phyloP scores from a whole-genome alignment of 2,888 invertebrate species.

The Thereva nobilitata region DNA sequence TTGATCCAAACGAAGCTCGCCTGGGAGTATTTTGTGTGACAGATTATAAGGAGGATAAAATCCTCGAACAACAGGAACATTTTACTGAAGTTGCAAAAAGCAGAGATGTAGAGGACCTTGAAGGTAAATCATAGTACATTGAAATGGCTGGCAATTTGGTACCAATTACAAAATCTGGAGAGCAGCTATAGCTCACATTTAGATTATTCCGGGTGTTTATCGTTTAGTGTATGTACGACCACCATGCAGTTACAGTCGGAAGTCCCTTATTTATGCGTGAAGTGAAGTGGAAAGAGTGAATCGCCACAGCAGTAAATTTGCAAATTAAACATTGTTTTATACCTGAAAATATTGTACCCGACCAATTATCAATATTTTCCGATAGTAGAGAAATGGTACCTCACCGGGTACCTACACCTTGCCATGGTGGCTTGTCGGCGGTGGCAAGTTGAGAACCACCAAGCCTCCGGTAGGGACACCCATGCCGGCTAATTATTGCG shows the following conservation, averaged over 20 bases:
- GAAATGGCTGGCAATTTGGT: slow-evolving; percentile 98
- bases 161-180: slow-evolving; percentile 96
- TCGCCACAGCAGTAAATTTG: slow-evolving; percentile 91
- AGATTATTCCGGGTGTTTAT: slow-evolving; percentile 95
- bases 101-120: slow-evolving; percentile 94
- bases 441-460: too few relatives aligned
- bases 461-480: too few relatives aligned
- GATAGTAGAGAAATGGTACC: slow-evolving; percentile 53
- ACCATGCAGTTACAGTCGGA: slow-evolving; percentile 86
- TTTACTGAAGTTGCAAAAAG: slow-evolving; percentile 98
- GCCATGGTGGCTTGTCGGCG: too few relatives aligned
- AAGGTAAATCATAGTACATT: slow-evolving; percentile 89
- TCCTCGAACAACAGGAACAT: slow-evolving; percentile 92
- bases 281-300: slow-evolving; percentile 82
- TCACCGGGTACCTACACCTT: too few relatives aligned
- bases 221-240: slow-evolving; percentile 93
- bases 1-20: slow-evolving; percentile 88
- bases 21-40: slow-evolving; percentile 99
- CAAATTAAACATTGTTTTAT: slow-evolving; percentile 94
- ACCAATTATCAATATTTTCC: slow-evolving; percentile 53
- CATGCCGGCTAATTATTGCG: too few relatives aligned
- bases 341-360: slow-evolving; percentile 81
- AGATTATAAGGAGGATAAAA: slow-evolving; percentile 99
- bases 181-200: slow-evolving; percentile 82
- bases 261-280: slow-evolving; percentile 97